Conservation (phyloP, 2,797 vertebrate genomes). For the Sebastes steindachneri region DNA sequence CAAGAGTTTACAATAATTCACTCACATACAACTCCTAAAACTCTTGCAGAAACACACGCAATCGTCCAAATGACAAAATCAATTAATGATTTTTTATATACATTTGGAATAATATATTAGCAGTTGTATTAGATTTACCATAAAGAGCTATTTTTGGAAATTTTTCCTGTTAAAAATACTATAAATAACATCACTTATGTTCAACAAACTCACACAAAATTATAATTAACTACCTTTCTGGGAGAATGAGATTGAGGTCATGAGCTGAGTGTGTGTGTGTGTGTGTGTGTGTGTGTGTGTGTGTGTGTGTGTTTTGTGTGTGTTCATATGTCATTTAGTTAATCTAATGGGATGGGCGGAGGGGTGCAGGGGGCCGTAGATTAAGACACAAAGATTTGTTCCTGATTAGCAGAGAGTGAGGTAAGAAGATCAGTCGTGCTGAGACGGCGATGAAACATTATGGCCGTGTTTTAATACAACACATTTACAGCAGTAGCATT, state of each 20-base stretch:
- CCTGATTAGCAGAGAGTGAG: constrained; percentile 84
- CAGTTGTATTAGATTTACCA: neutral
- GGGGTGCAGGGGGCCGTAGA: constrained; percentile 73
- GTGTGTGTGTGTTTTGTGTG: constrained; percentile 30
- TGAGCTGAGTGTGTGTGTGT: constrained; percentile 23
- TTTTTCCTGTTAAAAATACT: neutral
- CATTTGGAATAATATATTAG: neutral
- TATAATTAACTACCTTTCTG: constrained; percentile 32
- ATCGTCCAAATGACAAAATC: neutral
- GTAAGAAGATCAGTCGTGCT: constrained; percentile 81
- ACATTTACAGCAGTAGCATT: constrained; percentile 71
- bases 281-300: constrained; percentile 18
- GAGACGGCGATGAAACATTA: constrained; percentile 76
- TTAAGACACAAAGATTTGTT: constrained; percentile 76
- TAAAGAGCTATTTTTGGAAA: neutral
- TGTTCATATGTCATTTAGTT: constrained; percentile 77
- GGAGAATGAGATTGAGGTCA: constrained; percentile 63
- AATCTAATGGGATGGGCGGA: constrained; percentile 82
- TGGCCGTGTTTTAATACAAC: constrained; percentile 70
- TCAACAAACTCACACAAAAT: constrained; percentile 19
- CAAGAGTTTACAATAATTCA: neutral
- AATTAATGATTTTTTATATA: neutral
- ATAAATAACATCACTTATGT: neutral
- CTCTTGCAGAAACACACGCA: neutral
- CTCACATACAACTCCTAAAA: neutral